Evolutionary conservation across 2,797 vertebrate genomes (phyloP), one percentile per base, ranked within the genome.

Genomic region (Gadopsis bispinosus): DNA sequence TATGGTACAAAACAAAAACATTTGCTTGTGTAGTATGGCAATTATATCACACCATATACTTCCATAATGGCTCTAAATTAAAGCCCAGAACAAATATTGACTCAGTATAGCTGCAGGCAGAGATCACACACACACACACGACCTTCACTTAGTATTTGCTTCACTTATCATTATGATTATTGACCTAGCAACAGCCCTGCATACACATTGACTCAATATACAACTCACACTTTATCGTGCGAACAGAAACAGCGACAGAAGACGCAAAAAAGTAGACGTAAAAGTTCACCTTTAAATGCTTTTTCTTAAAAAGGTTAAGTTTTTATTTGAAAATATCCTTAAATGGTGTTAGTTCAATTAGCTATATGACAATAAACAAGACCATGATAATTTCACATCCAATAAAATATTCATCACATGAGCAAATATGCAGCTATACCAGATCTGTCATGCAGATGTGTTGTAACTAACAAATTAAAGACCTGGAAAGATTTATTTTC

Each of bases 31-130:
- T 14, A 22, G 31, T 17, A 5, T 1, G n/a, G 41, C 14, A 7
- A 8, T 10, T 0, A 14, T 10, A 31, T 26, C 37, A 43, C 3
- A 29, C 12, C 0, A 4, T 26, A 9, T 31, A 54, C 14, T n/a
- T 72, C 4, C 0, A 19, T 31, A 26, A 12, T 48, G 16, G 19
- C 71, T 69, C 20, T 37, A 51, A 66, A 75, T 61, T 14, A 85
- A 77, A 59, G 67, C 11, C 19, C 33, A 73, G n/a, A 47, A 19
- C 1, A 83, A 73, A 77, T 75, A 79, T 71, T 82, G 78, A 83
- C 75, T 76, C 35, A 33, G 54, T 19, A 7, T 7, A 65, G 53
- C 77, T 35, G 48, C 69, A 59, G 20, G 56, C 72, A 56, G 65
- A 75, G 53, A 43, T 76, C 37, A 22, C 33, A 69, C 51, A 45